These are phyloP conservation scores for Mastomys natalensis DNA, from an alignment of 2,113 vertebrate genomes.

Conservation along the genomic window DNA sequence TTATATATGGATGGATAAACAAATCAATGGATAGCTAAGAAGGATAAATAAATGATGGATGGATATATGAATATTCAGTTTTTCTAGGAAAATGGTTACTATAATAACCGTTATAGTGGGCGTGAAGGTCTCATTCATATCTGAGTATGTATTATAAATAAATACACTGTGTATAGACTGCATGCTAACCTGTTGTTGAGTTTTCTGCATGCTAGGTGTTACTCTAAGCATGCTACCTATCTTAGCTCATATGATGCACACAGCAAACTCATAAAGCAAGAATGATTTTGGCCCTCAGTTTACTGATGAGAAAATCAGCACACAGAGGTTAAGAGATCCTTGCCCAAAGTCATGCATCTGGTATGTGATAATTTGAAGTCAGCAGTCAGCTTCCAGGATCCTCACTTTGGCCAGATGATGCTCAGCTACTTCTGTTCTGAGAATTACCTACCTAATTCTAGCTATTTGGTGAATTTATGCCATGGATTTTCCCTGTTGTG, in stretches of 20 bases:
- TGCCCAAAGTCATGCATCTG: background rate
- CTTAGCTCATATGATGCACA: background rate
- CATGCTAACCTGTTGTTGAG: background rate
- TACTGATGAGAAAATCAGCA: background rate
- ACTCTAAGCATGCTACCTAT: background rate
- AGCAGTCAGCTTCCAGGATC: background rate
- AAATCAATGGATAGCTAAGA: background rate
- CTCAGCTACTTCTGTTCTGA: conserved; percentile 20
- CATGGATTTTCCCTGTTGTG: background rate
- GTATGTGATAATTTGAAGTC: background rate
- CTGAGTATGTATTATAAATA: background rate
- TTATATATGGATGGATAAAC: background rate
- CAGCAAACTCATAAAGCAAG: background rate
- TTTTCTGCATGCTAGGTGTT: background rate
- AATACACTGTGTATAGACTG: background rate
- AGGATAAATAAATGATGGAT: background rate
- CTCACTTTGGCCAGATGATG: background rate
- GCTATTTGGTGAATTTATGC: background rate
- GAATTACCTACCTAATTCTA: background rate
- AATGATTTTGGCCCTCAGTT: background rate
- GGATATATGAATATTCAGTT: background rate
- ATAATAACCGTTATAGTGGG: background rate
- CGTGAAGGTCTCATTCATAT: background rate
- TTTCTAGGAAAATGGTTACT: background rate
- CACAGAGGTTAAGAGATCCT: background rate